Evolutionary conservation across 2,113 vertebrate genomes (phyloP).

Genomic region (Hippolais icterina): DNA sequence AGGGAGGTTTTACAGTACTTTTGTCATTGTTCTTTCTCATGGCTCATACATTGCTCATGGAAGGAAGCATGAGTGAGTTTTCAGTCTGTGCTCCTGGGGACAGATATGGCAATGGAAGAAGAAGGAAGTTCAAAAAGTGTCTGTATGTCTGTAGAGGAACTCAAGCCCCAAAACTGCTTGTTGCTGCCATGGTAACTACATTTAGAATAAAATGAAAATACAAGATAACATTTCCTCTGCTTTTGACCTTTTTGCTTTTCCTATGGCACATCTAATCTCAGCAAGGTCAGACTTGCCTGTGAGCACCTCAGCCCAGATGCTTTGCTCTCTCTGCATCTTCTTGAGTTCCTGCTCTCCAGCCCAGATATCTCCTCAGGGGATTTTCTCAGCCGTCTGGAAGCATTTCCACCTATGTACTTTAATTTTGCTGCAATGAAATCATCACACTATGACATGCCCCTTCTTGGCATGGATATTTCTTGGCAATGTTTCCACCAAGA

Average conservation of each 20-base stretch:
- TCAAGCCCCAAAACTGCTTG: neutral
- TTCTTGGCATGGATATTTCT: neutral
- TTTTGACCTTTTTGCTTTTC: constrained; percentile 31
- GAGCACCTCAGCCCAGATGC: neutral
- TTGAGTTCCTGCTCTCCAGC: neutral
- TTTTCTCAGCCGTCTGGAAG: neutral
- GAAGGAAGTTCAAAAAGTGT: neutral
- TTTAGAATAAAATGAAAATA: neutral
- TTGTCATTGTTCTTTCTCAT: neutral
- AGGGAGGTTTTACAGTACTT: neutral
- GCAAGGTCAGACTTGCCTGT: neutral
- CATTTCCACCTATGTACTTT: neutral
- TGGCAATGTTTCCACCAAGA: neutral
- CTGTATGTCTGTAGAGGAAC: neutral
- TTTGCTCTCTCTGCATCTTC: neutral
- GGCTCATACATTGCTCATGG: neutral
- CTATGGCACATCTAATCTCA: neutral
- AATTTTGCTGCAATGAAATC: neutral
- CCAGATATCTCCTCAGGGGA: neutral
- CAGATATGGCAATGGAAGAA: neutral
- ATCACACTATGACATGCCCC: neutral
- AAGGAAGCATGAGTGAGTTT: neutral
- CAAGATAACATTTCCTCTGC: neutral
- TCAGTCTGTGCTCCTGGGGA: neutral
- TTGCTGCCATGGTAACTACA: constrained; percentile 10